phyloP scores from a whole-genome alignment of 2,113 vertebrate genomes.

The Apodemus speciosus region DNA sequence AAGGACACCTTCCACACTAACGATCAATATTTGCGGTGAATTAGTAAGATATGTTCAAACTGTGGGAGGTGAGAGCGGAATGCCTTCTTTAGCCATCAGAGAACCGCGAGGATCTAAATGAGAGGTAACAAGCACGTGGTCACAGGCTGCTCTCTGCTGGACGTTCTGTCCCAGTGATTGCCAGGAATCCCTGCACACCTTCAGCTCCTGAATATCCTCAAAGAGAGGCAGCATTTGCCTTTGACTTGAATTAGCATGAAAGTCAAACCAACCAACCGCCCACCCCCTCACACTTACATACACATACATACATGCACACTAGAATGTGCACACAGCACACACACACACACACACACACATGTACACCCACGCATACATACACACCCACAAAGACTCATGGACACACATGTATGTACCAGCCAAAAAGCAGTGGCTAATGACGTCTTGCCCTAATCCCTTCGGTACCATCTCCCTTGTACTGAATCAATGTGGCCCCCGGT shows the following conservation, averaged over 20 bases:
- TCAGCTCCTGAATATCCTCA: neutral
- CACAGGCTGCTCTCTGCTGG: fast-evolving
- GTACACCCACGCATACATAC: neutral
- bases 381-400: neutral
- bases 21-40: neutral
- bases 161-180: neutral
- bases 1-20: neutral
- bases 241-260: neutral
- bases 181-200: neutral
- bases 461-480: neutral
- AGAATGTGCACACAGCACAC: neutral
- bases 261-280: neutral
- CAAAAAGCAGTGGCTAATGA: neutral
- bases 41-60: neutral
- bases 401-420: neutral
- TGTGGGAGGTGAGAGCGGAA: neutral
- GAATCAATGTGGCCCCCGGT: neutral
- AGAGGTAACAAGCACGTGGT: neutral
- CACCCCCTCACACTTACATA: neutral
- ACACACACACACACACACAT: neutral
- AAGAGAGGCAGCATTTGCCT: neutral
- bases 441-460: neutral
- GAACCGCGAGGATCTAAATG: neutral
- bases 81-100: neutral
- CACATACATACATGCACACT: neutral